Evolutionary conservation across 2,113 vertebrate genomes (phyloP), one percentile per base, ranked within the genome.

Genomic region (Bubo blakistoni): DNA sequence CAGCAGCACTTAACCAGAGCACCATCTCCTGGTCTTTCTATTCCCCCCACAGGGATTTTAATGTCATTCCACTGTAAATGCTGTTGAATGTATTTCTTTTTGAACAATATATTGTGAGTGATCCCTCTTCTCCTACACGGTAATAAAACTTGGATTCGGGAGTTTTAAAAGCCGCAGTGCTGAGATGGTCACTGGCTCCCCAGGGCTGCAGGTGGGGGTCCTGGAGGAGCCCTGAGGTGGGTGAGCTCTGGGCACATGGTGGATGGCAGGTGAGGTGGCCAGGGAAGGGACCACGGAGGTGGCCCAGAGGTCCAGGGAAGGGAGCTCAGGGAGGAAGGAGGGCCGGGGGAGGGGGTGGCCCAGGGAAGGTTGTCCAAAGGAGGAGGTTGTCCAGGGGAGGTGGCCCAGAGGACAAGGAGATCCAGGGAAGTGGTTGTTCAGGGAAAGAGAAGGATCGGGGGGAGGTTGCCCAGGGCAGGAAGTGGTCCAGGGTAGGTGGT

Each of bases 121-220:
- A 90, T 89, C 94, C 92, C 91, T 96, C 96, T 94, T 94, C 89
- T 90, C 93, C 91, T 89, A 93, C 95, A 57, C 11, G 0, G 58
- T 91, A 97, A 97, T 97, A 97, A 97, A 97, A 96, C 90, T 90
- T 97, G 95, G 94, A 96, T 93, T 96, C 13, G 5, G 97, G 97
- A 96, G 92, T 97, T 97, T 96, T 95, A 80, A 84, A 95, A 72
- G 72, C 26, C 0, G 3, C 7, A 1, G 58, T 90, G 76, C 92
- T 73, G 79, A 51, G 71, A 21, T 94, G 47, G 47, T 94, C 89
- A 9, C 85, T 96, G 3, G 7, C 34, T 70, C 61, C 90, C 19
- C 27, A 1, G 13, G 30, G 78, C 72, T 78, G 58, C 27, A 14
- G 40, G 30, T 21, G 42, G 38, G 34, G 36, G 36, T 36, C n/a